Evolutionary conservation across 2,113 vertebrate genomes (phyloP), one percentile per base, ranked within the genome.

Genomic region (Psittacula cyanocephala): DNA sequence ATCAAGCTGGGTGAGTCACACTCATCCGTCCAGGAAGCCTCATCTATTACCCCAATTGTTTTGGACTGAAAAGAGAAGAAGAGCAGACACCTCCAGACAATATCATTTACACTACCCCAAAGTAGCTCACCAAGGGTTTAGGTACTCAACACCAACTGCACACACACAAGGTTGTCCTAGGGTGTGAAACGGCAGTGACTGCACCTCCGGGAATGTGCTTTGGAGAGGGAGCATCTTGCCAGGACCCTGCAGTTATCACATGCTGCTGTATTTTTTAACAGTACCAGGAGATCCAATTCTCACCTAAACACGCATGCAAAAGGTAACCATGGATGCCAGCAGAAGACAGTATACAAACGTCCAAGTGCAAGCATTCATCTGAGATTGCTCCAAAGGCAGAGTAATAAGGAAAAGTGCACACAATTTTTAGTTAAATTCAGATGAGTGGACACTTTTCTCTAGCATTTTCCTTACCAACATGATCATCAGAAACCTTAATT

Each of bases 1-100:
- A 83, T 92, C 94, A 92, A 83, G 76, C 86, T 84, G 92, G 8
- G 83, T 96, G 92, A 95, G 82, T 97, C 95, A 94, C 85, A 64
- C 78, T 96, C 82, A 76, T 91, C 94, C 46, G 1, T 76, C 87
- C 92, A 93, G 92, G 92, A 96, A 96, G 83, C 89, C 46, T 96
- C 91, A 88, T 92, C 72, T 75, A 86, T 96, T 95, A 72, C 77
- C 80, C 88, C 64, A 72, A 87, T 91, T 89, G 53, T 77, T 94
- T 65, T 74, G 75, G 64, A 14, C 0, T 95, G 88, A 94, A 96
- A 93, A 70, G n/a, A 91, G 70, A 9, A 95, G 88, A 90, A 64
- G 86, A 96, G 29, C 69, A 92, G 62, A 62, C 52, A 71, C 83
- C 69, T 91, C 81, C 86, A 70, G 59, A 65, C 5, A 33, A 95